Conservation (phyloP, 2,888 invertebrate species). For the Euspilapteryx auroguttella region DNA sequence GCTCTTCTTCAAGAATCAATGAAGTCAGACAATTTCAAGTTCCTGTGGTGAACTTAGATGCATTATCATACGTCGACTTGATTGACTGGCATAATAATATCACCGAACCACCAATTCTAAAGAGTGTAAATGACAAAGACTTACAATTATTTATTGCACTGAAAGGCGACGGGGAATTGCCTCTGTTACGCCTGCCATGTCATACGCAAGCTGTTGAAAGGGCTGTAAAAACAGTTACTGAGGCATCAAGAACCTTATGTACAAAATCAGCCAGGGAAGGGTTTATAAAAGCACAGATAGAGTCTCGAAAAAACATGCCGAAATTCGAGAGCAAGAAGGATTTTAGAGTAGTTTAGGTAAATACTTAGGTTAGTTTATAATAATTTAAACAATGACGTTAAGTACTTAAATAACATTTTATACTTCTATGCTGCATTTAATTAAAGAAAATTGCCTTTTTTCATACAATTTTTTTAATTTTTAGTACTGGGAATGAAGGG, state of each 20-base stretch:
- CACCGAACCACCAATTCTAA: slow-evolving; percentile 8
- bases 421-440: no score
- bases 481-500: no score
- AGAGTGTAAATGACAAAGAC: slow-evolving; percentile 7
- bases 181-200: slow-evolving; percentile 9
- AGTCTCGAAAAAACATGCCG: slow-evolving; percentile 6
- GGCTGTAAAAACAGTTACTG: slow-evolving; percentile 9
- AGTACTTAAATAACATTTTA: no score
- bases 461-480: no score
- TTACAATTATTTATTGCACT: slow-evolving; percentile 2
- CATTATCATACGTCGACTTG: slow-evolving; percentile 8
- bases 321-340: no score
- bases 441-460: no score
- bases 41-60: slow-evolving; percentile 7
- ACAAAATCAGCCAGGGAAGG: slow-evolving; percentile 2
- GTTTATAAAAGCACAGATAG: slow-evolving; percentile 8
- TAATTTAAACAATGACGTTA: no score
- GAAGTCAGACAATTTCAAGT: slow-evolving; percentile 6
- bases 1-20: slow-evolving; percentile 1
- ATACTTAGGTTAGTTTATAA: no score
- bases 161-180: slow-evolving; percentile 1
- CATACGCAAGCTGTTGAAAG: slow-evolving; percentile 11
- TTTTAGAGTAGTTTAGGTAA: no score
- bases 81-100: slow-evolving; percentile 11
- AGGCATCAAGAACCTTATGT: slow-evolving; percentile 8